Evolutionary conservation across 92 coral and sea anemone species (phyloP).

Genomic region (Zoanthus solanderi): DNA sequence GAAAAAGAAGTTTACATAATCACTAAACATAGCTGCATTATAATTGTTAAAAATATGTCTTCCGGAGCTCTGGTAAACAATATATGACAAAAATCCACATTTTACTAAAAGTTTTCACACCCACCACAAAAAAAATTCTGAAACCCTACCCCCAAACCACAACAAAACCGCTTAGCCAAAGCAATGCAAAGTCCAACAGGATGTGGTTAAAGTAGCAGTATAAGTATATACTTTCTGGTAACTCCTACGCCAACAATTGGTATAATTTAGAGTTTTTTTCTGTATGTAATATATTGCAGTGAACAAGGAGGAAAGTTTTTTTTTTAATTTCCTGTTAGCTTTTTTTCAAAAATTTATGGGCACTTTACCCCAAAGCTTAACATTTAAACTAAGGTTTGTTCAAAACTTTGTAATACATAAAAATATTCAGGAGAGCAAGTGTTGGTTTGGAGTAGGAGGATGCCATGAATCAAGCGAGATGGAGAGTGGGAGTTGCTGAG

Average conservation of each 20-base stretch:
- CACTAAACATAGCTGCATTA: background rate
- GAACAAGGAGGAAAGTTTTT: background rate
- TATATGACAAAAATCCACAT: background rate
- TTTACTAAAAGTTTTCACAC: slow-evolving; percentile 13
- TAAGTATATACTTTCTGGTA: background rate
- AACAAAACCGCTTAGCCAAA: background rate
- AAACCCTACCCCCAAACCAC: background rate
- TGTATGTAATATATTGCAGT: background rate
- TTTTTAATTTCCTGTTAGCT: slow-evolving; percentile 13
- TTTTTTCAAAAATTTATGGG: too few relatives aligned
- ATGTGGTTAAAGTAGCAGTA: background rate
- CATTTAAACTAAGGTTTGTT: too few relatives aligned
- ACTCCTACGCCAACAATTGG: background rate
- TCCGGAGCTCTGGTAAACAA: too few relatives aligned
- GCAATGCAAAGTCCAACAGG: background rate
- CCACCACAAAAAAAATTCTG: background rate
- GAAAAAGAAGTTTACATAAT: background rate
- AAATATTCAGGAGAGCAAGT: too few relatives aligned
- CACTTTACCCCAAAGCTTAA: too few relatives aligned
- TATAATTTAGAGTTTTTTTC: background rate
- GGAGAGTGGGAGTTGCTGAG: too few relatives aligned
- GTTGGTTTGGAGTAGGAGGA: too few relatives aligned
- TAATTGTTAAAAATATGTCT: too few relatives aligned
- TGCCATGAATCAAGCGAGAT: too few relatives aligned
- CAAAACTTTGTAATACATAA: too few relatives aligned